A percentile compares a stretch with the other conserved stretches of the same genome.
These are phyloP conservation scores for Pantherophis vulpinus DNA, from an alignment of 2,797 vertebrate species.

Conservation along the genomic window DNA sequence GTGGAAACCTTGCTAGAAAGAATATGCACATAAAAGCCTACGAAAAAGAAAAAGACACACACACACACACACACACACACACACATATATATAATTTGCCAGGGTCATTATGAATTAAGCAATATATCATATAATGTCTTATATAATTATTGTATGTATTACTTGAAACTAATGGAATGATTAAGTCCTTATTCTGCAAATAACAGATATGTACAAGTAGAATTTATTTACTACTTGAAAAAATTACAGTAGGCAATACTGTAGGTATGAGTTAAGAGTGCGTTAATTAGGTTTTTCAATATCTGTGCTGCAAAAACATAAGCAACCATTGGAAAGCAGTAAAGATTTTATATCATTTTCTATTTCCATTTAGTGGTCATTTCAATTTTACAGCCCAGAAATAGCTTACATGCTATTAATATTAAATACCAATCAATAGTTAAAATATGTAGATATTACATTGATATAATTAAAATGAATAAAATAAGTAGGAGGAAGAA, in stretches of 20 bases:
- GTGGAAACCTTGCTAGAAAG: too few relatives aligned
- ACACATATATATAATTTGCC: too few relatives aligned
- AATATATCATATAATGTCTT: not conserved
- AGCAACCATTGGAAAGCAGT: not conserved
- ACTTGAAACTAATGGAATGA: not conserved
- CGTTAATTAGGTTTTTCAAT: not conserved
- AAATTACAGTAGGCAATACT: not conserved
- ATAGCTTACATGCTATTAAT: not conserved
- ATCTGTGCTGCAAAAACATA: not conserved
- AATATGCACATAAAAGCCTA: too few relatives aligned
- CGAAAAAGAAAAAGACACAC: too few relatives aligned
- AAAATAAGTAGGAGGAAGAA: not conserved
- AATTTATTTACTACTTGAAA: not conserved
- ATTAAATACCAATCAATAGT: not conserved
- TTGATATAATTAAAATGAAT: not conserved
- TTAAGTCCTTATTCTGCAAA: not conserved
- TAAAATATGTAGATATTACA: not conserved
- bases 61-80: too few relatives aligned
- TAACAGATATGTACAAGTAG: not conserved
- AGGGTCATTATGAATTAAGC: not conserved
- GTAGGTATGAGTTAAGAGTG: not conserved
- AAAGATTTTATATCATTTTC: not conserved
- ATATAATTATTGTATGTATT: not conserved
- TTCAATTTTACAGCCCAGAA: not conserved
- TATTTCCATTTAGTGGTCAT: not conserved